A percentile compares a stretch with the other conserved stretches of the same genome.
These are phyloP conservation scores for Eriocheir sinensis DNA, from an alignment of 1,140 invertebrate species.

Conservation along the genomic window DNA sequence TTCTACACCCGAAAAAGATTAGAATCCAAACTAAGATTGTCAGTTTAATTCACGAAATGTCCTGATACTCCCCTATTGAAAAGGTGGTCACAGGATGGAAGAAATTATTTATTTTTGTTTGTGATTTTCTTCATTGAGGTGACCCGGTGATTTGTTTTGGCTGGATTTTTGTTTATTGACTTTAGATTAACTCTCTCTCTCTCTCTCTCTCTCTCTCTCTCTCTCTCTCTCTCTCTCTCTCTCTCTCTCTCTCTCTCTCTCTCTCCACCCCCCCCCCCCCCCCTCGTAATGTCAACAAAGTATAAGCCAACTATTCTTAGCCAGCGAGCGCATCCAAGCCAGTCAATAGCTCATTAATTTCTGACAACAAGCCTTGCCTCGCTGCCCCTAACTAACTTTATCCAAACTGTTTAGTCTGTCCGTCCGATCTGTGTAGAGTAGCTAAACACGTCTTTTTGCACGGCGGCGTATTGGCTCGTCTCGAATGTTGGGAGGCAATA, in stretches of 20 bases:
- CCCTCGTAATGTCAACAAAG: not conserved
- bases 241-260: conserved; percentile 53
- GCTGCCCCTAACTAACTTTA: not conserved
- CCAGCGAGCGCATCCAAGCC: not conserved
- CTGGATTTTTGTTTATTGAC: too few species aligned
- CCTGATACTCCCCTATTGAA: too few species aligned
- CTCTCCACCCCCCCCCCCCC: not conserved
- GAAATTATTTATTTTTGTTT: not conserved
- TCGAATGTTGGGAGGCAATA: not conserved
- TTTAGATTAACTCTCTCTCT: not conserved
- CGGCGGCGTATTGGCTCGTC: not conserved
- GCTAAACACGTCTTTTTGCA: not conserved
- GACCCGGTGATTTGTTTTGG: too few species aligned
- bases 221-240: conserved; percentile 51
- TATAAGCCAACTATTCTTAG: not conserved
- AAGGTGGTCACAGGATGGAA: not conserved
- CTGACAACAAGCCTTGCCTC: not conserved
- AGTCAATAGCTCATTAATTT: not conserved
- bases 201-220: not conserved
- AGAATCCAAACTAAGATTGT: too few species aligned
- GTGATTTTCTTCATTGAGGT: too few species aligned
- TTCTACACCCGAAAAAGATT: too few species aligned
- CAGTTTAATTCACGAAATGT: too few species aligned
- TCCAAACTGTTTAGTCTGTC: not conserved
- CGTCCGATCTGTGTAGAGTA: not conserved